Conservation (phyloP, 2,113 vertebrate genomes). For the Sardina pilchardus region DNA sequence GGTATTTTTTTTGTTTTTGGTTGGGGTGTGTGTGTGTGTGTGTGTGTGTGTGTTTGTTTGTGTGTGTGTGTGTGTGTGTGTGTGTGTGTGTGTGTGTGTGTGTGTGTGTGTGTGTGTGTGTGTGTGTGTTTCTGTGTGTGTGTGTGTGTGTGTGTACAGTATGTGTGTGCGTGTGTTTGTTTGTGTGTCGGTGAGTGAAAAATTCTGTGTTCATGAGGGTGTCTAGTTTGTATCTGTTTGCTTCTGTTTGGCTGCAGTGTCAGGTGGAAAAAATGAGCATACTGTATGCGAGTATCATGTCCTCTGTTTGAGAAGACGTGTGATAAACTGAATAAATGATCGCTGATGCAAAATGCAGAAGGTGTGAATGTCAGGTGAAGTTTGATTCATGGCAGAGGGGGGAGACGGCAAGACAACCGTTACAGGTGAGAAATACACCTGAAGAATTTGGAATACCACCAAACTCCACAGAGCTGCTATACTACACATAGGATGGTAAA, state of each 20-base stretch:
- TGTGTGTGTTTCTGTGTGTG: neutral
- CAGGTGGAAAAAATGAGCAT: neutral
- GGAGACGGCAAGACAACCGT: neutral
- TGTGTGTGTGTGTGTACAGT: neutral
- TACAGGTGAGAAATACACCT: conserved; percentile 8
- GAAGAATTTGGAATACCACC: neutral
- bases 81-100: neutral
- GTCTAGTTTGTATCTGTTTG: neutral
- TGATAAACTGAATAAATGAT: neutral
- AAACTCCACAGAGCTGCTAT: neutral
- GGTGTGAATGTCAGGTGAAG: neutral
- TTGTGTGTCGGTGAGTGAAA: neutral
- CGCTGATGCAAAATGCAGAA: neutral
- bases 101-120: neutral
- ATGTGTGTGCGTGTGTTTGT: neutral
- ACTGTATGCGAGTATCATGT: neutral
- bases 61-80: neutral
- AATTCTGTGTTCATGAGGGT: too few species aligned
- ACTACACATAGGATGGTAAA: neutral
- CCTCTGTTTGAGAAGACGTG: neutral
- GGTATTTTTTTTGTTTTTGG: conserved; percentile 48
- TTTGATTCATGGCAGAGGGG: neutral
- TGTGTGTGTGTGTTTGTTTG: conserved; percentile 17
- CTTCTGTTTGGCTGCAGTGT: neutral
- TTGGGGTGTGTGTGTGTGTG: conserved; percentile 10